Evolutionary conservation across 1,140 invertebrate species (phyloP).

Genomic region (Drosophila ercepeae): DNA sequence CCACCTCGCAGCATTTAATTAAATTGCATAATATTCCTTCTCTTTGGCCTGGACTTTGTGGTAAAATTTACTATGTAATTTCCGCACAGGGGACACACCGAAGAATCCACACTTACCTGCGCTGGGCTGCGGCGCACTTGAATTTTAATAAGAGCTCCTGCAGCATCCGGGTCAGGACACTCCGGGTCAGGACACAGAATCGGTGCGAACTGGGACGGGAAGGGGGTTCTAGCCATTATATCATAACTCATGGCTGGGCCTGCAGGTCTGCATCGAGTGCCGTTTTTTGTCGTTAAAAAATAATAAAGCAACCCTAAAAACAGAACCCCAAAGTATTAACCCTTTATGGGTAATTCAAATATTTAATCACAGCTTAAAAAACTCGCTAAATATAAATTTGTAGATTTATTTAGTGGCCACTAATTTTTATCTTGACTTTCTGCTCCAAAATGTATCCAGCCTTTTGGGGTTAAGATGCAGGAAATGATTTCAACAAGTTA

Average conservation of each 20-base stretch:
- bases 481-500: constrained; percentile 73
- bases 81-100: constrained; percentile 25
- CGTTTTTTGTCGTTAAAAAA: constrained; percentile 51
- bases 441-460: background rate
- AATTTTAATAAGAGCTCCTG: constrained; percentile 71
- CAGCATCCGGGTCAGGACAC: constrained; percentile 2
- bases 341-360: background rate
- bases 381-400: no score
- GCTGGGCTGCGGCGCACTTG: constrained; percentile 54
- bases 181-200: no score
- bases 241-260: constrained; percentile 62
- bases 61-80: constrained; percentile 62
- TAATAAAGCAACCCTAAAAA: constrained; percentile 51
- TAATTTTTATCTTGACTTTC: background rate
- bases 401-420: no score
- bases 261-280: constrained; percentile 45
- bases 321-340: background rate
- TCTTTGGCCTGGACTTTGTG: constrained; percentile 47
- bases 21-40: constrained; percentile 28
- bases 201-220: background rate
- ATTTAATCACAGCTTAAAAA: background rate
- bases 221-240: constrained; percentile 26
- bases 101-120: constrained; percentile 29
- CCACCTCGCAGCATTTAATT: constrained; percentile 36
- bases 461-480: constrained; percentile 27